Evolutionary conservation across 1,140 invertebrate species (phyloP), one percentile per base, ranked within the genome.

Genomic region (Pseudobourletiella spinata): DNA sequence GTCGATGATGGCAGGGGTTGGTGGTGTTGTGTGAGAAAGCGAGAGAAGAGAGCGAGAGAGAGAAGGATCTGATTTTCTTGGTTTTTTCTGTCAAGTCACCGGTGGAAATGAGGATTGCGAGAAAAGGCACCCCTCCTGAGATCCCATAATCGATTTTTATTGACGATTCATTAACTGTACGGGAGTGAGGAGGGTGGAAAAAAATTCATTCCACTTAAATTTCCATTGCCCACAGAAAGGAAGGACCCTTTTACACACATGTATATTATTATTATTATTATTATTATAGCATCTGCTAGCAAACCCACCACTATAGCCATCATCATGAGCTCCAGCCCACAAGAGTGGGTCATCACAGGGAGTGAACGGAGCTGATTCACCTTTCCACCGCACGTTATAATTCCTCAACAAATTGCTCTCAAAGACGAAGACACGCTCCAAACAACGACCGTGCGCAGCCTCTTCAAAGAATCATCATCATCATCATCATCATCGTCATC

Each of bases 61-160:
- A n/a, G n/a, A n/a, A n/a, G n/a, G 6, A 14, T 39, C n/a, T 39
- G 32, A 39, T 39, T 39, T 58, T 44, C 43, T 42, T 3, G 20
- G 32, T 26, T 57, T 54, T 59, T 59, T 64, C 57, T 60, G 57
- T 56, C 63, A 60, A 64, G 63, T 64, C 63, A 64, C 57, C 26
- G 63, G 26, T 26, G 32, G 43, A 64, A 64, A 64, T 64, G 57
- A 60, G 63, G 56, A 64, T 61, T 59, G 57, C 57, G 39, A 57
- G 54, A 42, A 46, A 50, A 52, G n/a, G 63, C 26, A 43, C 59
- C 63, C 63, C 63, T 42, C 51, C 35, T 65, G 63, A 26, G 59
- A 65, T 55, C 32, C 46, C 54, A 65, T 65, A 65, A 65, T 65
- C 58, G 63, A 65, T 65, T 65, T 65, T 65, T 65, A 65, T 65